Evolutionary conservation across 2,113 vertebrate genomes (phyloP), one percentile per base, ranked within the genome.

Genomic region (Plectropomus leopardus): DNA sequence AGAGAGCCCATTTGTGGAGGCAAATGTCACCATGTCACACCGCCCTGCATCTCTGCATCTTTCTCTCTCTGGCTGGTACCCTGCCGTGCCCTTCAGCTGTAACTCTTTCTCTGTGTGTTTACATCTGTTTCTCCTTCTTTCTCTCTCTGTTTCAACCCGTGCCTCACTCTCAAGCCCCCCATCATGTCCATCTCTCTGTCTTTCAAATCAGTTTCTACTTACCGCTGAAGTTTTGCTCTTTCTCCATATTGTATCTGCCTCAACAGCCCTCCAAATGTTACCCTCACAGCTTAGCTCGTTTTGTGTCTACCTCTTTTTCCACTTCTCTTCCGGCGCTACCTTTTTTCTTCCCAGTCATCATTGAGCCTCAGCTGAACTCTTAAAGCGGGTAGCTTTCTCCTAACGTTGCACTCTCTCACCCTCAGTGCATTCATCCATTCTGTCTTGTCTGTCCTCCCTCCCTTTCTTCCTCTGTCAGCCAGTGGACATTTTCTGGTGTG

Each of bases 1-100:
- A 97, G 94, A 95, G 96, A 97, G 95, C 95, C 95, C 95, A 96
- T 97, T 98, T 98, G 96, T 96, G 95, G 96, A 75, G 77, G 96
- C 94, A 96, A 96, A 93, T 93, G 91, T 95, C 93, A 93, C 88
- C 86, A 61, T 91, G 89, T 92, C 92, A 92, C 90, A 90, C 83
- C 88, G 89, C 91, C 90, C 89, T 54, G 76, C 96, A 89, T 92
- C 83, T 89, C 90, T 84, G 83, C 82, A 88, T 90, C 87, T 85
- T 75, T 91, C 88, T 89, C 83, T 81, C 74, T 59, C 48, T 85
- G 83, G 84, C 89, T 91, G 92, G 81, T 92, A 90, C 86, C 92
- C 88, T 88, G 91, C 88, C 82, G 88, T 91, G 91, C 85, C 87
- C 91, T 91, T 94, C 91, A 88, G 83, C 76, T 74, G 42, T 47